Evolutionary conservation across 2,888 invertebrate genomes (phyloP).

Genomic region (Pachydiplax longipennis): DNA sequence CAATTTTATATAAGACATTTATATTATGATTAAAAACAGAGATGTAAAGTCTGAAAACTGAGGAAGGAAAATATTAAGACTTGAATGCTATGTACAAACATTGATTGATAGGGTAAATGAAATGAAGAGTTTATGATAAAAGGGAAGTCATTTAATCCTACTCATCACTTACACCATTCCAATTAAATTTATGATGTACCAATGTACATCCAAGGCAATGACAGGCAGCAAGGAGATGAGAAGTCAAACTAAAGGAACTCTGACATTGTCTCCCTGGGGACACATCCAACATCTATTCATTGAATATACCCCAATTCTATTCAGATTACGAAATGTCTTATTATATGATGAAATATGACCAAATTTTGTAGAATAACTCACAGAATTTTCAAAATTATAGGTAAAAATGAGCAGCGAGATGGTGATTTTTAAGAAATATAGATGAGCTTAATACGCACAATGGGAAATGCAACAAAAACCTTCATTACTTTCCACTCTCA

Average conservation of each 20-base stretch:
- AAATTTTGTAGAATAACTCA: neutral
- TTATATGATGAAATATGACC: constrained; percentile 16
- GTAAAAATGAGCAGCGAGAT: constrained; percentile 18
- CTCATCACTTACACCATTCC: constrained; percentile 32
- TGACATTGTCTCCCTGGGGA: constrained; percentile 24
- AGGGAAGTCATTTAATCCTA: constrained; percentile 31
- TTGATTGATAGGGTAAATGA: constrained; percentile 23
- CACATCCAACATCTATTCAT: neutral
- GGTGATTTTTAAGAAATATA: constrained; percentile 16
- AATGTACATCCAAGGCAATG: constrained; percentile 29
- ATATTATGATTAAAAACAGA: neutral
- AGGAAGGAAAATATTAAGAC: constrained; percentile 18
- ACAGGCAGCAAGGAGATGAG: constrained; percentile 11
- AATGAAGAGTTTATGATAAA: constrained; percentile 1
- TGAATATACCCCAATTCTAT: constrained; percentile 1
- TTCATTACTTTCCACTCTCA: constrained; percentile 31
- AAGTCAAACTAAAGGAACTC: constrained; percentile 34
- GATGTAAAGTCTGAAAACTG: neutral
- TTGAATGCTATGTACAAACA: constrained; percentile 21
- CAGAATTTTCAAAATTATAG: constrained; percentile 3
- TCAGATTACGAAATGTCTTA: neutral
- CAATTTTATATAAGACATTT: neutral
- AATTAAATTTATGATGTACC: constrained; percentile 31
- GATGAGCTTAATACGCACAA: constrained; percentile 28
- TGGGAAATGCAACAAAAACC: constrained; percentile 33